Evolutionary conservation across 2,113 vertebrate genomes (phyloP), one percentile per base, ranked within the genome.

Genomic region (Lota lota): DNA sequence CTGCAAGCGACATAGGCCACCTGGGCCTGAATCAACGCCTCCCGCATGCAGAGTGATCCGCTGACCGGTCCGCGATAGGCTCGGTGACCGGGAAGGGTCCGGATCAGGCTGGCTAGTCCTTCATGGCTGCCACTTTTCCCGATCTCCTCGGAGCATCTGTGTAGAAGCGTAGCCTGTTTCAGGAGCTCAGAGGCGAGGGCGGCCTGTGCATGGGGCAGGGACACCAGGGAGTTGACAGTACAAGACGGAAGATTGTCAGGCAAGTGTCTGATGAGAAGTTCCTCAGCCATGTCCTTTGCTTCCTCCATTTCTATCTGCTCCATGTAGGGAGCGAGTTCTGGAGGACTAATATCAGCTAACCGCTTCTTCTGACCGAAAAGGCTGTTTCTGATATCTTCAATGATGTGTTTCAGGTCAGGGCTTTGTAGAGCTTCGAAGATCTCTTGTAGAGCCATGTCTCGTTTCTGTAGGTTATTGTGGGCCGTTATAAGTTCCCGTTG

Each of bases 11-110:
- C 88, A 0, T 97, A 98, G 10, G 94, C 95, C 53, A 98, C 92
- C 74, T 99, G 96, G 64, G 95, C 94, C 85, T 98, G 97, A 65
- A 94, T 87, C 0, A 98, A 90, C 0, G 96, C 96, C 33, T 97
- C 95, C 0, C 94, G 94, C 80, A 98, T 93, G 54, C 96, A 89
- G 58, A 94, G 65, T 1, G 94, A 93, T 22, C 92, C 93, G 14
- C 85, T 89, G 12, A 88, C 84, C 1, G 93, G 83, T 63, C 85
- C 74, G 60, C 85, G 85, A 70, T 92, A 80, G 6, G 86, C 88
- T 0, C 85, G 82, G 6, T 72, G 79, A 0, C 89, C 92, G 0
- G 92, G 88, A 68, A 93, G 89, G 21, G 75, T 69, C 12, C 81
- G 86, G 66, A 95, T 89, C 8, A 90, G 88, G 76, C 92, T 89